phyloP scores from a whole-genome alignment of 2,113 vertebrate species.

The Hucho hucho region DNA sequence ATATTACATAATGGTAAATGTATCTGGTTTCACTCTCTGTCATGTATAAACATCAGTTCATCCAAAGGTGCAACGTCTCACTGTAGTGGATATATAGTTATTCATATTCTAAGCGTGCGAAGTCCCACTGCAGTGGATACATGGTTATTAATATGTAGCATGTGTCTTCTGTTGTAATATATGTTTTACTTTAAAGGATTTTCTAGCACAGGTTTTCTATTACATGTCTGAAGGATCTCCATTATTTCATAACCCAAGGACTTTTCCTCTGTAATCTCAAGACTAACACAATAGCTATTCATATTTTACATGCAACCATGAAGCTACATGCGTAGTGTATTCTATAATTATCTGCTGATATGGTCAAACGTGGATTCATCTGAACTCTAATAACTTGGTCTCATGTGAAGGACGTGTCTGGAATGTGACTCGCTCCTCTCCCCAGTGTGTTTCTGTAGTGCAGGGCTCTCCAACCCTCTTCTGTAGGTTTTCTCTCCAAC shows the following conservation, averaged over 20 bases:
- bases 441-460: too few relatives aligned
- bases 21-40: conserved; percentile 13
- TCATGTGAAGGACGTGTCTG: too few relatives aligned
- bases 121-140: conserved; percentile 52
- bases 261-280: conserved; percentile 43
- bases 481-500: too few relatives aligned
- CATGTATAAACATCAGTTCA: conserved; percentile 51
- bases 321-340: conserved; percentile 18
- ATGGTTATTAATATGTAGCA: conserved; percentile 48
- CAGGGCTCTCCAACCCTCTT: too few relatives aligned
- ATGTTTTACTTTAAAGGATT: too few relatives aligned
- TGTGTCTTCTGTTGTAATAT: conserved; percentile 17
- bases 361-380: neutral
- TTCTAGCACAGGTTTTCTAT: neutral
- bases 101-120: too few relatives aligned
- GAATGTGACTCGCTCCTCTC: too few relatives aligned
- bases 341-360: neutral
- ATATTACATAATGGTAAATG: conserved; percentile 49
- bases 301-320: conserved; percentile 44
- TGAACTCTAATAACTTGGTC: neutral
- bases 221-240: conserved; percentile 59
- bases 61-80: neutral
- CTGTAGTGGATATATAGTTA: too few relatives aligned
- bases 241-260: conserved; percentile 54
- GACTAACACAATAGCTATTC: conserved; percentile 45